Conservation (phyloP, 37 sponge, comb jelly and placozoan genomes). For the Beroe forskalii region DNA sequence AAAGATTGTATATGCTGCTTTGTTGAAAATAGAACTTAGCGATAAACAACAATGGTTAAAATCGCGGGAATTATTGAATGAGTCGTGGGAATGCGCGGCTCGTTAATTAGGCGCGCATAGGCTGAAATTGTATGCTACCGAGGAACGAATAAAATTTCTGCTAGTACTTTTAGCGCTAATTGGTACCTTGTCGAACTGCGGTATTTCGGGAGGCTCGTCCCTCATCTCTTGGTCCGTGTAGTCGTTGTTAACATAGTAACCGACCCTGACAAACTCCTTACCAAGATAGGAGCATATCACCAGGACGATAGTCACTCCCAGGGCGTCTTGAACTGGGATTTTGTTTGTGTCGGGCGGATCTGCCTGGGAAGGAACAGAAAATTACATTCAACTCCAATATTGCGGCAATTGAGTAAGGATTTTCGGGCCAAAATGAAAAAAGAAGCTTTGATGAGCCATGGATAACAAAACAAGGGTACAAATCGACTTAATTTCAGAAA, state of each 20-base stretch:
- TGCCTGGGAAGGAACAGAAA: conserved; percentile 75
- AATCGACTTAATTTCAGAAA: too few relatives aligned
- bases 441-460: too few relatives aligned
- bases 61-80: not conserved
- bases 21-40: too few relatives aligned
- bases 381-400: too few relatives aligned
- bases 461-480: too few relatives aligned
- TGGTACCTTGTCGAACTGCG: conserved; percentile 83
- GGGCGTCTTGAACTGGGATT: conserved; percentile 81
- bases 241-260: conserved; percentile 97
- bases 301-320: conserved; percentile 96
- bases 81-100: not conserved
- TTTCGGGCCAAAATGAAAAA: too few relatives aligned
- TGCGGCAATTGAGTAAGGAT: too few relatives aligned
- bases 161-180: not conserved
- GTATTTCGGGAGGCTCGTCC: conserved; percentile 82
- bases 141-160: not conserved
- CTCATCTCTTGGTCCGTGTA: conserved; percentile 82
- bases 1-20: too few relatives aligned
- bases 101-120: not conserved
- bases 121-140: not conserved
- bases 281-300: conserved; percentile 85
- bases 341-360: conserved; percentile 77
- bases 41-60: not conserved
- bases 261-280: conserved; percentile 91